Evolutionary conservation across 2,888 invertebrate genomes (phyloP), one percentile per base, ranked within the genome.

Genomic region (Acronicta aceris): DNA sequence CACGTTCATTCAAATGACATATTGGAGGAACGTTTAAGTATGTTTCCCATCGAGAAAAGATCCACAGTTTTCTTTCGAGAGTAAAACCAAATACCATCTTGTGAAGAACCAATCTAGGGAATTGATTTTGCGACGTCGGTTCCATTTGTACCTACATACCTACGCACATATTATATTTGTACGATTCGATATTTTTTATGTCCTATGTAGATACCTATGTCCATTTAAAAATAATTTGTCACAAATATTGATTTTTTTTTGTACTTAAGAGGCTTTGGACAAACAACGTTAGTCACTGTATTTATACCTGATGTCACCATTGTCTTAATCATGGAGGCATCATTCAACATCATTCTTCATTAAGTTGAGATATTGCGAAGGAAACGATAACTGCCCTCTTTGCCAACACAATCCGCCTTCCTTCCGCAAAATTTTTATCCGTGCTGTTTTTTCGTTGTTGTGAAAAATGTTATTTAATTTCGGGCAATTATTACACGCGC

Each of bases 391-490:
- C 85, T 88, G 84, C 84, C 85, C 82, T 87, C 82, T 84, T 87
- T 82, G 74, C 81, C 80, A 83, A 81, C 86, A 84, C 83, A 89
- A 88, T 89, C 86, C 85, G 82, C 84, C 75, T 83, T 88, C 86
- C 84, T 82, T 83, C 86, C 83, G 78, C 84, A 84, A 86, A 87
- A 88, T 90, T 90, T 89, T 83, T 88, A 86, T 88, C 85, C 86
- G 80, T 86, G 83, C 86, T 88, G 88, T 89, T 91, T 89, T 90
- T 90, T 89, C 68, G 71, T 68, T 91, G 89, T 92, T 90, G 89
- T 91, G 90, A 92, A 91, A 90, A 91, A 89, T 93, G 86, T 92
- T 92, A 93, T 94, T 93, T 93, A 93, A 94, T 94, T 93, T 91
- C 81, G 76, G 85, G 90, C 93, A 94, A 93, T 94, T 92, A 94